Base-by-base conservation (phyloP, 1,140 invertebrate genomes). In the Drosophila azteca region DNA sequence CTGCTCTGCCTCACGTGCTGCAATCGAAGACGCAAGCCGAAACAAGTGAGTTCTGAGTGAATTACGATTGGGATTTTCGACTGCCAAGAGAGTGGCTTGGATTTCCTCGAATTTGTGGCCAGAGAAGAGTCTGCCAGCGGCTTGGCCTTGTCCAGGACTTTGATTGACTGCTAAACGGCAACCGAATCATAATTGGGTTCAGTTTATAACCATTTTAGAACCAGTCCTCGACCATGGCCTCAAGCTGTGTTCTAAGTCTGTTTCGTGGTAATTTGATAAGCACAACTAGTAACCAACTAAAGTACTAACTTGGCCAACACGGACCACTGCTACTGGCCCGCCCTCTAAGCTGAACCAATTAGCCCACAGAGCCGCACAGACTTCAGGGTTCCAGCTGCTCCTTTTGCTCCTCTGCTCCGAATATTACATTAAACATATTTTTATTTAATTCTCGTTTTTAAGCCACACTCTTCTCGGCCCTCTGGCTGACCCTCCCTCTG, bases 381-480 rank as follows among this genome's bases (percentile, higher is more conserved):
- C 48, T 22, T 15, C 48, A 39, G 9, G 20, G 45, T 3, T 24
- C 13, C 22, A 20, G 9, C n/a, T 24, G 9, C 6, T 55, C 17
- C 20, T 22, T 24, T 20, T 17, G 64, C 69, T 79, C 64, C 79
- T 69, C 66, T 64, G 57, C 62, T 35, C 43, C 52, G 60, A 48
- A 82, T 79, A 82, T 88, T 88, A 69, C 79, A 87, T 82, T 78
- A 88, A 87, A 88, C 71, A 88, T 87, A 79, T 80, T 69, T 77
- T 88, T 82, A 88, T 87, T 82, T 69, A 87, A 85, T 79, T 88
- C 78, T 58, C 82, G 55, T 62, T 74, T 68, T 70, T 58, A 60
- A 67, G 41, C 63, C 63, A 73, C 43, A 58, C 17, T 29, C 13
- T 2, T 31, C 13, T 2, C 9, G 3, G 31, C 31, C 26, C 26